Conservation (phyloP, 2,113 vertebrate genomes). For the Petrocephalus zakoni region DNA sequence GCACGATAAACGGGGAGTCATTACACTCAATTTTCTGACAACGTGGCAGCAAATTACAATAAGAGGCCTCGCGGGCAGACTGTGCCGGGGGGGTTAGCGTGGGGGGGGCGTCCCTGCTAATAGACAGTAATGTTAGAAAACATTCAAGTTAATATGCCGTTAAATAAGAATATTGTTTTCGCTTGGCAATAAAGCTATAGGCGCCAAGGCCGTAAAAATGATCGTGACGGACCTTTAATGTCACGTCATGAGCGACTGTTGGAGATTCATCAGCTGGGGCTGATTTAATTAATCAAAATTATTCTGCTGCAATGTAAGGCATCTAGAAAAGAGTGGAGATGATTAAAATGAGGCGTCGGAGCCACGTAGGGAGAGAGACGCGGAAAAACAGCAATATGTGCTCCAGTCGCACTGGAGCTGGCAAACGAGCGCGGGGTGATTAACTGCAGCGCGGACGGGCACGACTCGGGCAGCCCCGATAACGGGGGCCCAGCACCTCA, state of each 20-base stretch:
- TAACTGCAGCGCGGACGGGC: background rate
- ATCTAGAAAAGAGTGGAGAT: background rate
- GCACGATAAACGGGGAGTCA: constrained; percentile 18
- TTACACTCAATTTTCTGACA: constrained; percentile 21
- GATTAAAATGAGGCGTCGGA: background rate
- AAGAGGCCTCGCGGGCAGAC: background rate
- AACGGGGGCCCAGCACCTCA: background rate
- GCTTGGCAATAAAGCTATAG: constrained; percentile 61
- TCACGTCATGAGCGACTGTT: background rate
- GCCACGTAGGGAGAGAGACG: background rate
- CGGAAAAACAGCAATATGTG: background rate
- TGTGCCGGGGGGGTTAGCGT: background rate
- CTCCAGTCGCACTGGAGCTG: background rate
- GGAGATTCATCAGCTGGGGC: background rate
- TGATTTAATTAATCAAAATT: constrained; percentile 7
- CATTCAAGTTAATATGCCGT: constrained; percentile 19
- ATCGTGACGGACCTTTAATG: constrained; percentile 11
- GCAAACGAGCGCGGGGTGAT: background rate
- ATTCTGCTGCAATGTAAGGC: background rate
- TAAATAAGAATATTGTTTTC: constrained; percentile 26
- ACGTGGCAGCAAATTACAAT: constrained; percentile 22
- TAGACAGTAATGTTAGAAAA: constrained; percentile 13
- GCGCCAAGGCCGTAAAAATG: constrained; percentile 27
- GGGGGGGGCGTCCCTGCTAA: constrained; percentile 3
- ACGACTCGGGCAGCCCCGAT: background rate